Conservation (phyloP, 2,113 vertebrate genomes). For the Oryzias woworae region DNA sequence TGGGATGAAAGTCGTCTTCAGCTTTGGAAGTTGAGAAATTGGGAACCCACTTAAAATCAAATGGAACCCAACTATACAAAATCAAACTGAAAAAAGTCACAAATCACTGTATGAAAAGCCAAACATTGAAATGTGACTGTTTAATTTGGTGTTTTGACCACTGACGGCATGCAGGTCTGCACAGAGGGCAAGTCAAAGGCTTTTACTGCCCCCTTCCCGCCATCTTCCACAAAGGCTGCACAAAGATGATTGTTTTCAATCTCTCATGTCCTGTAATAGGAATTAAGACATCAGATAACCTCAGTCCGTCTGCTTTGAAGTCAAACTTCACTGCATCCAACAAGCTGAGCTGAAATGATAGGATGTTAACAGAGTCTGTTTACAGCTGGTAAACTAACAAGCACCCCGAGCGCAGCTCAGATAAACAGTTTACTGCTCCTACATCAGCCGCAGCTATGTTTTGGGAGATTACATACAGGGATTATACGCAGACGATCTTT, state of each 20-base stretch:
- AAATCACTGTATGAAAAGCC: too few relatives aligned
- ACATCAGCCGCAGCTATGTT: constrained; percentile 50
- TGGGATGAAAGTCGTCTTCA: too few relatives aligned
- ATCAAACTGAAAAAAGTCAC: too few relatives aligned
- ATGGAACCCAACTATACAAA: too few relatives aligned
- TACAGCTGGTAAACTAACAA: constrained; percentile 47
- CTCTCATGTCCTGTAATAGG: constrained; percentile 1
- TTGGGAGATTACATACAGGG: background rate
- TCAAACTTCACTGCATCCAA: constrained; percentile 2
- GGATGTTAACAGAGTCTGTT: constrained; percentile 31
- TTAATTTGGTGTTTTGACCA: too few relatives aligned
- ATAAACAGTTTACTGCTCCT: constrained; percentile 45
- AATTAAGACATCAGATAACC: constrained; percentile 1
- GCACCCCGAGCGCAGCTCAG: constrained; percentile 9
- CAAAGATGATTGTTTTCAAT: too few relatives aligned
- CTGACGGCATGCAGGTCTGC: too few relatives aligned
- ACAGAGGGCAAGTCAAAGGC: too few relatives aligned
- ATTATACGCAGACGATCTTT: constrained; percentile 11
- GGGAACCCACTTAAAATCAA: too few relatives aligned
- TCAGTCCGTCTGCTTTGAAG: constrained; percentile 9
- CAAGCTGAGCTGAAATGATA: constrained; percentile 35
- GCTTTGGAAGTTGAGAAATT: too few relatives aligned
- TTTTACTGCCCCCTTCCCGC: too few relatives aligned
- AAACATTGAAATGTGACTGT: too few relatives aligned
- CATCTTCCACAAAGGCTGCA: background rate